phyloP scores from a whole-genome alignment of 2,113 vertebrate species.

The zebrafish (Danio rerio) region GRCz12tu NC_133191.1:12442501-12443000 shows the following conservation, averaged over 20 bases:
- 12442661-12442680: background rate
- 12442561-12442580: background rate
- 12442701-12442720: background rate
- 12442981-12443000: too few relatives aligned
- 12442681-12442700: background rate
- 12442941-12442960: too few relatives aligned
- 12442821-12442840: too few relatives aligned
- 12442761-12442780: background rate
- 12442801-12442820: background rate
- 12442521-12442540: conserved; percentile 84
- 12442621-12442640: background rate
- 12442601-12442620: background rate
- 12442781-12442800: background rate
- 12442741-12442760: too few relatives aligned
- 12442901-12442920: too few relatives aligned
- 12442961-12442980: too few relatives aligned
- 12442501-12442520: conserved; percentile 88
- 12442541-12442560: background rate
- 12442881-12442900: too few relatives aligned
- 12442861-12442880: too few relatives aligned
- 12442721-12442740: too few relatives aligned
- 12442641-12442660: background rate
- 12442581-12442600: background rate
- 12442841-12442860: too few relatives aligned
- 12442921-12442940: too few relatives aligned